Conservation (phyloP, 2,888 invertebrate species). For the Yponomeuta evonymella region DNA sequence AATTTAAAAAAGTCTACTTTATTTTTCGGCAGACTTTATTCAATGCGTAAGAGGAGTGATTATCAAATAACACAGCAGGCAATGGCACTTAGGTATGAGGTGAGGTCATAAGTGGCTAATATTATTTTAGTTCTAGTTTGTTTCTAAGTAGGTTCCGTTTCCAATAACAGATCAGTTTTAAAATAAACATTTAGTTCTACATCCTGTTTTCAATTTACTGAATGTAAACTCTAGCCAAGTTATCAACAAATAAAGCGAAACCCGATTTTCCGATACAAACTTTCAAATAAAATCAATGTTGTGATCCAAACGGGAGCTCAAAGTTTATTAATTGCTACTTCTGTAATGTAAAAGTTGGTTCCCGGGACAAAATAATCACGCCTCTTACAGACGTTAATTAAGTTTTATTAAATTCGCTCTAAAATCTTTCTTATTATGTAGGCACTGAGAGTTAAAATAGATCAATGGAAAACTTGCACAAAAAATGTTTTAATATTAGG, state of each 20-base stretch:
- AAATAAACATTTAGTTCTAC: not conserved
- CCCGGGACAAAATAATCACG: not conserved
- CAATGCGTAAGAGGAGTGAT: too few relatives aligned
- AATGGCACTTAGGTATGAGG: not conserved
- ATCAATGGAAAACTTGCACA: too few relatives aligned
- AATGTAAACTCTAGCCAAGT: not conserved
- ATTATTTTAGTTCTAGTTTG: not conserved
- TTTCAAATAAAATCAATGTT: slow-evolving; percentile 4
- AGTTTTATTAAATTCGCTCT: not conserved
- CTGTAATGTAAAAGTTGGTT: not conserved
- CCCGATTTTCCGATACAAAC: not conserved
- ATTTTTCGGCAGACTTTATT: too few relatives aligned
- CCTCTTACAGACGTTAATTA: not conserved
- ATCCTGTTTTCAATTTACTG: not conserved
- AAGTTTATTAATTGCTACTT: slow-evolving; percentile 7
- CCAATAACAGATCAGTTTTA: not conserved
- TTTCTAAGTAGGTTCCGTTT: not conserved
- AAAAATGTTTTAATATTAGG: too few relatives aligned
- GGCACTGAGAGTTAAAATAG: too few relatives aligned
- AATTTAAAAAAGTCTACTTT: too few relatives aligned
- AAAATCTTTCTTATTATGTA: not conserved
- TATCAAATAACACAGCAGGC: too few relatives aligned
- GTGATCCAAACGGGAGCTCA: not conserved
- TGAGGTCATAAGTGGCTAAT: not conserved
- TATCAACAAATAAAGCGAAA: not conserved